Evolutionary conservation across 2,113 vertebrate species (phyloP), one percentile per base, ranked within the genome.

Genomic region (Echinops telfairi): DNA sequence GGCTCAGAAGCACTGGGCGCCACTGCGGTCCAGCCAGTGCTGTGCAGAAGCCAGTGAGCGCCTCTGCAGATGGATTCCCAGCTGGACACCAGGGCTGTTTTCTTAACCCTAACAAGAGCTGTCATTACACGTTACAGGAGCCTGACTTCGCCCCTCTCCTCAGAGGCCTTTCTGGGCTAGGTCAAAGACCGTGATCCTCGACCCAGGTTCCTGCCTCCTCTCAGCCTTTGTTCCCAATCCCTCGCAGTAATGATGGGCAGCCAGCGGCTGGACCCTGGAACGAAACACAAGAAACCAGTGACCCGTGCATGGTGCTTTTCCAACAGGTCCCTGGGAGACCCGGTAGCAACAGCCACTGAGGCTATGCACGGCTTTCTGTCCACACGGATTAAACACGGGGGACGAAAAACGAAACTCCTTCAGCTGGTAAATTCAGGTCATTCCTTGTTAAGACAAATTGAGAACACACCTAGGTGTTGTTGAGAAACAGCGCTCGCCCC

Each of bases 111-210:
- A 98, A 99, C 98, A 86, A 96, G 97, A 98, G 97, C 97, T 97
- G 98, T 98, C 98, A 98, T 98, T 98, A 98, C 98, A 98, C 97
- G 97, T 98, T 98, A 98, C 98, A 98, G 98, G 98, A 98, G 98
- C 98, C 98, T 98, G 96, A 98, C 97, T 97, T 98, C 97, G 97
- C 97, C 96, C 98, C 92, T 58, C 97, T 98, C 98, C 98, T 98
- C 98, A 97, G 97, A 95, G 98, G 97, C 97, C 96, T 94, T 97
- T 93, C 95, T 97, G 97, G 97, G 97, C 96, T 96, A 80, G 96
- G 97, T 98, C 98, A 85, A 93, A 97, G 98, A 98, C 98, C 98
- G 22, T 86, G 11, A 97, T 60, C 96, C 98, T 98, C 98, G 98
- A 98, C 97, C 97, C 93, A 97, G 97, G 96, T 97, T 91, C 92